Evolutionary conservation across 2,113 vertebrate species (phyloP), one percentile per base, ranked within the genome.

Genomic region (Heterotis niloticus): DNA sequence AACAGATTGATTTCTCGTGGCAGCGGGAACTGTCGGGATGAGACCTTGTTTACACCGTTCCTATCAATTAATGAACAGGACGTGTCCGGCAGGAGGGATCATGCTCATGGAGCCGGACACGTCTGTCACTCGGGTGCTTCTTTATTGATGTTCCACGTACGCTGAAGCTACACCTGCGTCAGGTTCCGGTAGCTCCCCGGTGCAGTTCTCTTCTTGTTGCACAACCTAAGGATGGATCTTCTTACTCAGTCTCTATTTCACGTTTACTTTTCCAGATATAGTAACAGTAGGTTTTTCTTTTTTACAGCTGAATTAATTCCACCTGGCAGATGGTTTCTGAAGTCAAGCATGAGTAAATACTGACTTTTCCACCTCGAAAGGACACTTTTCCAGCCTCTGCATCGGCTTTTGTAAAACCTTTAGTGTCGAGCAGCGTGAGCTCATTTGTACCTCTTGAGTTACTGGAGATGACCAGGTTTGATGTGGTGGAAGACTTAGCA

Each of bases 1-100:
- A 87, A 87, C 88, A 90, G 89, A 90, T 90, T 90, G 88, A 78
- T 85, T 84, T 82, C 86, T 80, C 80, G 83, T 62, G 60, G 79
- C 76, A 56, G 79, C 79, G 18, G 82, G 84, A 79, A 80, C 85
- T 77, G 80, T 85, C 78, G 57, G 82, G 85, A 85, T 84, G 85
- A 88, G 83, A 82, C 83, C 85, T 85, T 90, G 89, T 92, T 92
- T 90, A 92, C 90, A 91, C 91, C 86, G 85, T 90, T 89, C 86
- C 83, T 66, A 80, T 84, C 91, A 90, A 90, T 91, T 90, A 86
- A 83, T 82, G 83, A 86, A 80, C 84, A 83, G 84, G 85, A 83
- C 80, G 81, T 81, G 79, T 85, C 84, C 82, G 76, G 80, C 76
- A 65, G 81, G 66, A 26, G 29, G 44, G 29, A 23, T 65, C 5